Base-by-base conservation (phyloP, 1,140 invertebrate species). In the Microplitis demolitor region DNA sequence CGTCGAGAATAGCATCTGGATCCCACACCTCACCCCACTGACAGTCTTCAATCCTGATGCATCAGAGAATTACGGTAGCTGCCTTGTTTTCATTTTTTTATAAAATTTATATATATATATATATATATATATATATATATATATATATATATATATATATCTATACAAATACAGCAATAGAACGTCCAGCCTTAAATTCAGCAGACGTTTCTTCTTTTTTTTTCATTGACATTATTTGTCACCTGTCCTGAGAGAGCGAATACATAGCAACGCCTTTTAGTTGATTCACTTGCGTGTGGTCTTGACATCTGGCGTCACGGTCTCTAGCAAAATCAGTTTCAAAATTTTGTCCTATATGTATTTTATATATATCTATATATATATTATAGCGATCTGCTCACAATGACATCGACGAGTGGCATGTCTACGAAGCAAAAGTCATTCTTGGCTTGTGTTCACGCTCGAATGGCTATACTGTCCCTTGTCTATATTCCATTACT, bases 181-280 rank as follows among this genome's bases (percentile, higher is more conserved):
- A 24, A 24, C 0, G 24, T 24, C 24, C 11, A 62, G 11, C 9
- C 4, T 62, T 3, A 5, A 35, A 31, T 58, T 58, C 35, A 14
- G 14, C 60, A 62, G 34, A 13, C 9, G 5, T 6, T 24, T 4
- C 5, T 5, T 68, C 51, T 31, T 56, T 33, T 11, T 51, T 71
- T 70, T 45, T 60, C 16, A 45, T 71, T 76, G 75, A 76, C 75
- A 81, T 74, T 81, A 82, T 82, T 79, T 80, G 77, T 78, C 80
- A 82, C 78, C 78, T 79, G 80, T 77, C 77, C 66, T 14, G 31
- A 45, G 24, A 54, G 33, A 62, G 60, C 4, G 60, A 31, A 62
- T 2, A n/a, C n/a, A 31, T 16, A 58, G 56, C 9, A 9, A 62
- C 60, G 58, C 58, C 58, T 61, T 5, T 16, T 9, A 9, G 51